phyloP scores from a whole-genome alignment of 2,888 invertebrate species.

The Eustalomyia histrio region DNA sequence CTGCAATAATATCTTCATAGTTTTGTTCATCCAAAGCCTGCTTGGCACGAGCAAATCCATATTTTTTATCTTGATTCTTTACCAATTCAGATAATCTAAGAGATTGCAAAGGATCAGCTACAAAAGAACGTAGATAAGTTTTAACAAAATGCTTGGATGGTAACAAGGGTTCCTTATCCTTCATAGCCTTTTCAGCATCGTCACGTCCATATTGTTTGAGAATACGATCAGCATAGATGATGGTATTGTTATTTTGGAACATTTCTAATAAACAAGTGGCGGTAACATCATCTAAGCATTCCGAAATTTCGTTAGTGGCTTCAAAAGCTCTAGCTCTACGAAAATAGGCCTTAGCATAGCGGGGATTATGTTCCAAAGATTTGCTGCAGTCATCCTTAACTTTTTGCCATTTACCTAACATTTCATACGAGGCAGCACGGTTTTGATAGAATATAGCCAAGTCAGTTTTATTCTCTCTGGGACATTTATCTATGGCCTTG shows the following conservation, averaged over 20 bases:
- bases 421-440: slow-evolving; percentile 96
- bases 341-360: slow-evolving; percentile 92
- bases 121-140: slow-evolving; percentile 93
- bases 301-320: slow-evolving; percentile 87
- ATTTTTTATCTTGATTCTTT: slow-evolving; percentile 67
- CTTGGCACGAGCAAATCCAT: slow-evolving; percentile 87
- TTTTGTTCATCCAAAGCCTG: slow-evolving; percentile 85
- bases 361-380: slow-evolving; percentile 91
- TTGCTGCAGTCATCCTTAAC: slow-evolving; percentile 93
- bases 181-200: slow-evolving; percentile 88
- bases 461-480: slow-evolving; percentile 85
- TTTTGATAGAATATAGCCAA: slow-evolving; percentile 97
- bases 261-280: slow-evolving; percentile 94
- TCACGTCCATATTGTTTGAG: slow-evolving; percentile 85
- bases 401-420: slow-evolving; percentile 90
- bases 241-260: slow-evolving; percentile 89
- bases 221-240: slow-evolving; percentile 92
- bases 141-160: slow-evolving; percentile 93
- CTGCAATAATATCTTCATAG: slow-evolving; percentile 88
- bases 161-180: slow-evolving; percentile 85
- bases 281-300: slow-evolving; percentile 94
- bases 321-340: slow-evolving; percentile 92
- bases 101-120: slow-evolving; percentile 89
- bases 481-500: slow-evolving; percentile 95
- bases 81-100: slow-evolving; percentile 76